Evolutionary conservation across 2,113 vertebrate genomes (phyloP), one percentile per base, ranked within the genome.

Genomic region (Hystrix cristata): DNA sequence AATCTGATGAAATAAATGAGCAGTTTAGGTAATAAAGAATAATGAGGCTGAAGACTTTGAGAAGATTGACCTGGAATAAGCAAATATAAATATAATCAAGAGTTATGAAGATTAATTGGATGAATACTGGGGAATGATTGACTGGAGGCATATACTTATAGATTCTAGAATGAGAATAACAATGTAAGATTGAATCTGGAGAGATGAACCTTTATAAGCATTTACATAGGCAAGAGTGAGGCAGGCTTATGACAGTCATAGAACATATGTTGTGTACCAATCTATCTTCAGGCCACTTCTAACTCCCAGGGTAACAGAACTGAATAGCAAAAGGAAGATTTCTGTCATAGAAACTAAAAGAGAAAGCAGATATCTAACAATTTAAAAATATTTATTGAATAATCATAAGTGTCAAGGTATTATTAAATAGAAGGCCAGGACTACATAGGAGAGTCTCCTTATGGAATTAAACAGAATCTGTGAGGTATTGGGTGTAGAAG

Each of bases 371-470:
- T 16, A 62, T 83, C n/a, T 71, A 95, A 43, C 15, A 60, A 65
- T 87, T 80, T 27, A n/a, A 31, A 81, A 95, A 80, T 69, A 72
- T 38, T 23, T 25, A 60, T 79, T 82, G 81, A 83, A 60, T 89
- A 78, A 80, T 76, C 3, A 29, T 43, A 84, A 94, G 27, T 79
- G 25, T 67, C n/a, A 64, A 57, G 62, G 11, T 67, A n/a, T 5
- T 84, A 62, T 51, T n/a, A 93, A 89, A 95, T n/a, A 71, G 43
- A 96, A 90, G 31, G 43, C 62, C 64, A 79, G 43, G 27, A 71
- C 91, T 93, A 48, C 67, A 78, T 43, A 55, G n/a, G 18, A 89
- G 1, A 18, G 5, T 31, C 31, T 82, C 62, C 74, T 14, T 60
- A 8, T 87, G 43, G 19, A 71, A 94, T 88, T 46, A 84, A 92